Conservation (phyloP, 2,113 vertebrate species). For the Alethe diademata region DNA sequence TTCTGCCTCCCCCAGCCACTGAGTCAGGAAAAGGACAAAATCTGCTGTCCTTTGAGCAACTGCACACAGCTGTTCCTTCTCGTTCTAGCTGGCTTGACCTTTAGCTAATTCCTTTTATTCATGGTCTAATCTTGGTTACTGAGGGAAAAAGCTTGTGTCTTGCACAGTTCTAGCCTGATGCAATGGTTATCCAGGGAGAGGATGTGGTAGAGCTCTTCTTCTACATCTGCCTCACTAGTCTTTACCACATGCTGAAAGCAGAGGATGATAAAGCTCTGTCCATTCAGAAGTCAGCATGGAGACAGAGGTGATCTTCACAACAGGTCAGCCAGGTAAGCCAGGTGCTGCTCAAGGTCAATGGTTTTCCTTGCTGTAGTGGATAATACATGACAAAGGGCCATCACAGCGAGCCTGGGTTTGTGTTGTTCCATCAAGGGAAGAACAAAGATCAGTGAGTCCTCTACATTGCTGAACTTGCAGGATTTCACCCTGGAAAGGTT, state of each 20-base stretch:
- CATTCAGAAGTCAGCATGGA: neutral
- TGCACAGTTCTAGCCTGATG: neutral
- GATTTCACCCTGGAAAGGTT: neutral
- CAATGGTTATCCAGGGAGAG: neutral
- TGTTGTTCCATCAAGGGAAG: neutral
- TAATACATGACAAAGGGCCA: neutral
- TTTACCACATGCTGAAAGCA: neutral
- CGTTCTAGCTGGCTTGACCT: slow-evolving; percentile 47
- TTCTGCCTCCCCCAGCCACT: neutral
- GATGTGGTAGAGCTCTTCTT: neutral
- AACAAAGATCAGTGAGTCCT: neutral
- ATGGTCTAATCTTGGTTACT: slow-evolving; percentile 35
- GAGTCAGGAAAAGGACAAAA: slow-evolving; percentile 6
- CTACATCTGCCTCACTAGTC: neutral
- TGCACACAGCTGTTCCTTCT: slow-evolving; percentile 45
- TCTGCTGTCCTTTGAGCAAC: slow-evolving; percentile 22
- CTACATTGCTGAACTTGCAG: neutral
- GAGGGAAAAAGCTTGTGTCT: neutral
- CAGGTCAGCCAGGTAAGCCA: neutral
- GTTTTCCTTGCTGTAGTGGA: neutral
- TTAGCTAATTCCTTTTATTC: slow-evolving; percentile 54
- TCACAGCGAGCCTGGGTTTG: neutral
- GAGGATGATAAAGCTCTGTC: neutral
- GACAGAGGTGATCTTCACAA: neutral
- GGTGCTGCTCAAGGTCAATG: neutral